A percentile compares a stretch with the other conserved stretches of the same genome.
Conservation (phyloP, 1,140 invertebrate genomes). For the Ridgeia piscesae region DNA sequence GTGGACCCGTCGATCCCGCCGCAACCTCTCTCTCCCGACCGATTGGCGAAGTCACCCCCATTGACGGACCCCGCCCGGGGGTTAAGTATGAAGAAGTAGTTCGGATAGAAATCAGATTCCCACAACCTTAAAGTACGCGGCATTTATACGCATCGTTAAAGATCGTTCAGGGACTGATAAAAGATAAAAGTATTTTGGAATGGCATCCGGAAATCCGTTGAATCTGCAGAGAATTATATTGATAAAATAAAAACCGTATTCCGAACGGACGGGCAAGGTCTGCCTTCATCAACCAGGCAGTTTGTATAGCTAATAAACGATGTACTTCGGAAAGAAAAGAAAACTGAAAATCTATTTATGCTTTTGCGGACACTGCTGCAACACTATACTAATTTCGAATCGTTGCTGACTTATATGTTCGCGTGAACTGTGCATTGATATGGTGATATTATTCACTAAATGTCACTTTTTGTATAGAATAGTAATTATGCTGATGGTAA, state of each 20-base stretch:
- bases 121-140: not conserved
- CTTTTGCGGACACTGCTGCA: not conserved
- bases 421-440: too few species aligned
- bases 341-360: not conserved
- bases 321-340: not conserved
- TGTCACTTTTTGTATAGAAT: too few species aligned
- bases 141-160: not conserved
- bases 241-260: too few species aligned
- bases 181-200: not conserved
- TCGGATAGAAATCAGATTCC: not conserved
- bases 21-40: slow-evolving; percentile 11
- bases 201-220: not conserved
- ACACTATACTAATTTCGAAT: too few species aligned
- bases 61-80: not conserved
- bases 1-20: not conserved
- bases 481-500: too few species aligned
- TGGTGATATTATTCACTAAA: too few species aligned
- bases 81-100: not conserved
- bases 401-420: too few species aligned
- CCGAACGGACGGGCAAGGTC: too few species aligned
- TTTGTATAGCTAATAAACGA: too few species aligned
- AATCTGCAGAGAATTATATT: not conserved
- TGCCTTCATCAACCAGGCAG: too few species aligned
- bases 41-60: slow-evolving; percentile 10
- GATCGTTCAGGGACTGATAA: not conserved